phyloP scores from a whole-genome alignment of 2,888 invertebrate species.

The Spodoptera exigua region DNA sequence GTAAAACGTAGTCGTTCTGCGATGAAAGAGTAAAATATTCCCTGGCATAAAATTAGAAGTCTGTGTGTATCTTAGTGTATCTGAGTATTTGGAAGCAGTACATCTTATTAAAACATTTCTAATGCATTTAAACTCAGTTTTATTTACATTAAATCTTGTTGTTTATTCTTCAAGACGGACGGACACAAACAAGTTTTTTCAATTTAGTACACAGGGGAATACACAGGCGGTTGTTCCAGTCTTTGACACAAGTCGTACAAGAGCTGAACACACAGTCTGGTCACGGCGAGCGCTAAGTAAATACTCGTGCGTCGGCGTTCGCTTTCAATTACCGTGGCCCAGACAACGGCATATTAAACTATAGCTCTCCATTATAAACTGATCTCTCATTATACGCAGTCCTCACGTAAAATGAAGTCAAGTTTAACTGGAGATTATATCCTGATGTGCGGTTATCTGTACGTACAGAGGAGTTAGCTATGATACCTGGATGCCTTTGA shows the following conservation, averaged over 20 bases:
- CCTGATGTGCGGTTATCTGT: not conserved
- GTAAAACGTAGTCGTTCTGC: not conserved
- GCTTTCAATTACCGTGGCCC: conserved; percentile 82
- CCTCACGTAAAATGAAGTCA: too few species aligned
- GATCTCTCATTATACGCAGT: too few species aligned
- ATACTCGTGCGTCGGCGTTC: conserved; percentile 71
- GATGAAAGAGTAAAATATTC: not conserved
- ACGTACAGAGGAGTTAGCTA: conserved; percentile 77
- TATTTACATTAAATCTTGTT: conserved; percentile 20
- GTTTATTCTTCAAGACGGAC: conserved; percentile 28
- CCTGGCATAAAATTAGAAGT: not conserved
- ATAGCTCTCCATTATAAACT: too few species aligned
- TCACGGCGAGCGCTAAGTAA: conserved; percentile 76
- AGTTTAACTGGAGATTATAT: too few species aligned
- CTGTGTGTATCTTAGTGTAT: not conserved
- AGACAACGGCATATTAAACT: too few species aligned
- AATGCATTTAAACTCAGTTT: conserved; percentile 13
- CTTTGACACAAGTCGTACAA: conserved; percentile 80
- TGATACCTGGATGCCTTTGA: conserved; percentile 79
- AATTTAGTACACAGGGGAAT: conserved; percentile 34
- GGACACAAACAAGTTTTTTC: conserved; percentile 40
- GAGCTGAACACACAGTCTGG: conserved; percentile 80
- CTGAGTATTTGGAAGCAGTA: too few species aligned
- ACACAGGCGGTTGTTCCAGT: conserved; percentile 57
- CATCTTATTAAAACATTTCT: conserved; percentile 11